Base-by-base conservation (phyloP, 2,888 invertebrate genomes). In the Orchestes rusci region DNA sequence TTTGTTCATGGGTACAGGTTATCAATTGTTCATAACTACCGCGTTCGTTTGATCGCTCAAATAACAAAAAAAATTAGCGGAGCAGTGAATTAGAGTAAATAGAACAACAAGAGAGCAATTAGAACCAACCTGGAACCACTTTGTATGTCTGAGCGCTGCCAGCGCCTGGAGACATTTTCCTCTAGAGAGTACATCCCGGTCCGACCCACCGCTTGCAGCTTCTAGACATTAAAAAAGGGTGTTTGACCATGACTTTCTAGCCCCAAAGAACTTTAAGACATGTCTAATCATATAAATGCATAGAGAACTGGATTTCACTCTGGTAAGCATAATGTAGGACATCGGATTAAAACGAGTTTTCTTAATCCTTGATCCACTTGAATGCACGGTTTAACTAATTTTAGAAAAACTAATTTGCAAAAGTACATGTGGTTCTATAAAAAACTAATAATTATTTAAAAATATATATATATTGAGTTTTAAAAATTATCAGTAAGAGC, bases 141-240 rank as follows among this genome's bases (percentile, higher is more conserved):
- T 99, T 80, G 96, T 93, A 84, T 95, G 96, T 79, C 99, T 91
- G 76, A 99, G 87, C 76, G 93, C 92, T 78, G 97, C 96, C 79
- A 99, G 87, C 79, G 97, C 96, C 82, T 94, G 88, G 80, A 99
- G 88, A 84, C 97, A 97, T 80, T 94, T 94, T 80, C 92, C 90
- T 80, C 92, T 91, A 82, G 94, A 91, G 77, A 97, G 87, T 73
- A 92, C 86, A 78, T 95, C 95, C 76, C 82, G 79, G 73, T 83
- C 77, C 69, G 73, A 73, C 71, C 74, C 82, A 79, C 81, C 81
- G 77, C 81, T 81, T 75, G 80, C 79, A 68, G 69, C 68, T 67
- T 69, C 70, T 69, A 69, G 66, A 68, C 66, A 64, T 52, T 58
- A 62, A 30, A 29, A 64, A 80, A 81, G 81, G 81, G 80, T 82